phyloP scores from a whole-genome alignment of 2,797 vertebrate genomes.

The Podargus strigoides region DNA sequence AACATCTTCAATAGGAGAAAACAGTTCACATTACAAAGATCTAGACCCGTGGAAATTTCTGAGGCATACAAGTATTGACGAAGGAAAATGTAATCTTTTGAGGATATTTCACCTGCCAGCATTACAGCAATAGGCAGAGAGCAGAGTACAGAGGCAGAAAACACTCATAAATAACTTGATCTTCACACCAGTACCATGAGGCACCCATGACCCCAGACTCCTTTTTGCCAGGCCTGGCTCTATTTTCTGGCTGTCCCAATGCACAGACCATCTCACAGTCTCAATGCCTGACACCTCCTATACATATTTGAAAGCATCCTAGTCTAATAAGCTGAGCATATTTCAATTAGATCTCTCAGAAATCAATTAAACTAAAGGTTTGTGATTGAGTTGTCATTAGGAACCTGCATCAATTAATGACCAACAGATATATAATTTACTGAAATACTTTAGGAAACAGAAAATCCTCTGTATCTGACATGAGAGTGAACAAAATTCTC shows the following conservation, averaged over 20 bases:
- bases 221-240: neutral
- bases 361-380: neutral
- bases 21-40: neutral
- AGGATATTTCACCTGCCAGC: neutral
- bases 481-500: neutral
- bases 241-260: neutral
- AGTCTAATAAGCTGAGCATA: neutral
- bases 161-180: neutral
- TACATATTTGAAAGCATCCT: neutral
- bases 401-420: neutral
- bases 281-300: neutral
- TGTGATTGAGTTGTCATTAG: neutral
- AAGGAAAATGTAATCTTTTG: neutral
- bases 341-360: neutral
- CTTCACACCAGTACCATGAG: neutral
- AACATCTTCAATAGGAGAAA: neutral
- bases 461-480: neutral
- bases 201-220: neutral
- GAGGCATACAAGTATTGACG: neutral
- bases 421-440: neutral
- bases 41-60: slow-evolving; percentile 2
- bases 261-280: neutral
- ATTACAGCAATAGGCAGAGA: neutral
- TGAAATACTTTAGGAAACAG: neutral
- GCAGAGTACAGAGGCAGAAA: neutral